These are phyloP conservation scores for Idaea aversata DNA, from an alignment of 2,888 invertebrate species.

Conservation along the genomic window DNA sequence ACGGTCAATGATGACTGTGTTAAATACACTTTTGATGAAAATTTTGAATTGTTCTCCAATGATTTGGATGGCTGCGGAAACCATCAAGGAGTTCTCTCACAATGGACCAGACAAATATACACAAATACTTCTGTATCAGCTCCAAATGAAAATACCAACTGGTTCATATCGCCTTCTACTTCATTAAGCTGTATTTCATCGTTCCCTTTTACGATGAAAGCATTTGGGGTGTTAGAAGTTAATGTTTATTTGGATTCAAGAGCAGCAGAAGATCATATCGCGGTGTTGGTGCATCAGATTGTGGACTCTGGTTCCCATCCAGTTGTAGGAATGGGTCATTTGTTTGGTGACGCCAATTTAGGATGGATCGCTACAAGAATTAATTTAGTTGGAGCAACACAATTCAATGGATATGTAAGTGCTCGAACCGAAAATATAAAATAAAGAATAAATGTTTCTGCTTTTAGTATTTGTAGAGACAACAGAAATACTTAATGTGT, in stretches of 20 bases:
- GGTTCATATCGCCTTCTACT: too few relatives aligned
- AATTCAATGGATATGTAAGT: neutral
- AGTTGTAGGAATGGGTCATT: neutral
- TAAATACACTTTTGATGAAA: too few relatives aligned
- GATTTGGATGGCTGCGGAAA: neutral
- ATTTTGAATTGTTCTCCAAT: too few relatives aligned
- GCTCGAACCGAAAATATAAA: neutral
- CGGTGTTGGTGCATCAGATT: too few relatives aligned
- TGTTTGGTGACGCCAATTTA: too few relatives aligned
- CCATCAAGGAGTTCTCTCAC: neutral
- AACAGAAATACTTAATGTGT: too few relatives aligned
- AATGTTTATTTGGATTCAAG: too few relatives aligned
- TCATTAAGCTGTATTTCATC: neutral
- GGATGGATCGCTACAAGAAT: neutral
- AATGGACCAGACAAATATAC: neutral
- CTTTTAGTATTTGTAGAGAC: too few relatives aligned
- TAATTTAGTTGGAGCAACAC: neutral
- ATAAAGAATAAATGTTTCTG: too few relatives aligned
- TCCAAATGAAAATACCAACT: neutral
- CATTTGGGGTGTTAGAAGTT: neutral
- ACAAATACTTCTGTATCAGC: neutral
- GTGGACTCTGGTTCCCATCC: neutral
- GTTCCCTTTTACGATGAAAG: neutral
- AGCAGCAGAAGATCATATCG: too few relatives aligned
- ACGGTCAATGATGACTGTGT: too few relatives aligned